These are phyloP conservation scores for Drosophila neocordata DNA, from an alignment of 1,140 invertebrate genomes.

Conservation along the genomic window DNA sequence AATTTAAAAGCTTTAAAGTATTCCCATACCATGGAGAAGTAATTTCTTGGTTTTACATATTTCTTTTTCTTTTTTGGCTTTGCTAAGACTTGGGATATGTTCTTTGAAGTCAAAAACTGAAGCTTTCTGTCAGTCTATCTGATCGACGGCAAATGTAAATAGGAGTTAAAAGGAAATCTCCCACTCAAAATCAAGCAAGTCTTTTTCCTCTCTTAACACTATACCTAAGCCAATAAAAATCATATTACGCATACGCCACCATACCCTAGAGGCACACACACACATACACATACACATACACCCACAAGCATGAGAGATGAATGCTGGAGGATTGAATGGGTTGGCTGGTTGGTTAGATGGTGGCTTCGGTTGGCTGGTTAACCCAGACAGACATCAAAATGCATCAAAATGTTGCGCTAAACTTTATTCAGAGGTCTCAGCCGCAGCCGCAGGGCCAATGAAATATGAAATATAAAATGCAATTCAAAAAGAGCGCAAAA, in stretches of 20 bases:
- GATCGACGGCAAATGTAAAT: constrained; percentile 1
- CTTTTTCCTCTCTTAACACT: constrained; percentile 36
- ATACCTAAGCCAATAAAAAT: constrained; percentile 72
- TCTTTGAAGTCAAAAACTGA: neutral
- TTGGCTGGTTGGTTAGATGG: constrained; percentile 1
- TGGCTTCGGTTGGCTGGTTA: constrained; percentile 1
- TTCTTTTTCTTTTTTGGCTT: too few relatives aligned
- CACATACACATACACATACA: neutral
- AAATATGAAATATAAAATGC: constrained; percentile 60
- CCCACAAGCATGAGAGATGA: neutral
- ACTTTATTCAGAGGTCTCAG: constrained; percentile 60
- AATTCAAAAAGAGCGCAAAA: constrained; percentile 51
- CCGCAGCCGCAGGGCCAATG: constrained; percentile 54
- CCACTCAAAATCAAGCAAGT: neutral
- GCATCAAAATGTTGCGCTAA: constrained; percentile 75
- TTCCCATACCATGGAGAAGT: neutral
- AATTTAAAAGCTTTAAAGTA: neutral
- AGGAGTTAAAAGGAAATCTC: constrained; percentile 16
- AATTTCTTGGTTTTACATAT: neutral
- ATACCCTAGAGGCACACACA: constrained; percentile 11
- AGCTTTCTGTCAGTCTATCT: neutral
- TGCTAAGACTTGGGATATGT: neutral
- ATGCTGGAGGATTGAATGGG: neutral
- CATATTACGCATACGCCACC: constrained; percentile 73
- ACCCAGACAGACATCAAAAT: constrained; percentile 56